These are phyloP conservation scores for Dryadula phaetusa DNA, from an alignment of 2,888 invertebrate genomes.

Conservation along the genomic window DNA sequence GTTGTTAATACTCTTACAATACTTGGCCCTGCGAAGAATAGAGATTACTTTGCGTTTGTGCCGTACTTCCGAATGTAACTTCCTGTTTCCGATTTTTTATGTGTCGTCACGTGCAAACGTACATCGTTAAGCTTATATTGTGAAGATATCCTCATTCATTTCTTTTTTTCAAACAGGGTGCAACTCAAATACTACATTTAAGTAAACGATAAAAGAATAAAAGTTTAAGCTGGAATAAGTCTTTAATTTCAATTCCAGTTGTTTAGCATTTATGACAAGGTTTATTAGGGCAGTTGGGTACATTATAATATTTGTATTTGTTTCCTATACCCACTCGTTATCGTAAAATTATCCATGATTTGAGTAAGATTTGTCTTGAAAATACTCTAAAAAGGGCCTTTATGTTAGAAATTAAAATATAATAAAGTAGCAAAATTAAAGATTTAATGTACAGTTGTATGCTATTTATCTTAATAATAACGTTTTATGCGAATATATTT, in stretches of 20 bases:
- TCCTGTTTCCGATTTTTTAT: slow-evolving; percentile 37
- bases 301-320: background rate
- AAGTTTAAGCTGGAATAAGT: background rate
- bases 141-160: background rate
- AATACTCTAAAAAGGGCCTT: no score
- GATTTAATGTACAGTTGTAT: no score
- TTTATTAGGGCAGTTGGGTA: background rate
- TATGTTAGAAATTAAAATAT: no score
- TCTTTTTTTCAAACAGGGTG: background rate
- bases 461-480: no score
- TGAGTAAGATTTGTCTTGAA: no score
- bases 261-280: background rate
- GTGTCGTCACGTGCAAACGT: slow-evolving; percentile 21
- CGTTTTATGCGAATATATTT: no score
- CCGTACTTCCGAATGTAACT: slow-evolving; percentile 31
- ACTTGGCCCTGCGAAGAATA: slow-evolving; percentile 61
- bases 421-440: no score
- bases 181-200: background rate
- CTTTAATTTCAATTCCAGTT: background rate
- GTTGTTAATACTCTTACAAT: slow-evolving; percentile 46
- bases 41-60: slow-evolving; percentile 47
- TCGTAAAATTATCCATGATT: no score
- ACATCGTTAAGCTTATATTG: background rate
- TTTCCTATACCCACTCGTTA: no score
- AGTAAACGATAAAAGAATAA: background rate